A percentile compares a stretch with the other conserved stretches of the same genome.
These are phyloP conservation scores for Pomacea canaliculata DNA, from an alignment of 2,888 invertebrate species.

Conservation along the genomic window DNA sequence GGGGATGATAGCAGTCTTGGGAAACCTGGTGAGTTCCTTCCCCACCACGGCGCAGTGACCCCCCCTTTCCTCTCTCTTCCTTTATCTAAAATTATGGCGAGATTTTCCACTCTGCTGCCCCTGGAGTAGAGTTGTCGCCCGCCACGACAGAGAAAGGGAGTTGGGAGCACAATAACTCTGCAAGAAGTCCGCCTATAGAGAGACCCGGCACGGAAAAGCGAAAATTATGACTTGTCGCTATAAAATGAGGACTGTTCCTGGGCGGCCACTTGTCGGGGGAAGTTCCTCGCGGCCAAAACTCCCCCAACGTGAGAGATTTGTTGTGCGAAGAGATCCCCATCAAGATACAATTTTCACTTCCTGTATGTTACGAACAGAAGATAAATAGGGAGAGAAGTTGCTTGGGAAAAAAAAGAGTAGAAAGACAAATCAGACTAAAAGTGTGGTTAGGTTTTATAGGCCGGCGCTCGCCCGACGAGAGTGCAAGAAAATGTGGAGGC, in stretches of 20 bases:
- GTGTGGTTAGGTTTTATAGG: no score
- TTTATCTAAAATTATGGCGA: conserved; percentile 5
- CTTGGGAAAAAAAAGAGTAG: no score
- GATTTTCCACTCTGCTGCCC: conserved; percentile 8
- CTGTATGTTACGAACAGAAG: no score
- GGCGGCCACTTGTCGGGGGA: neutral
- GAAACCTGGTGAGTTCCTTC: conserved; percentile 1
- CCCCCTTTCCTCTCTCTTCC: no score
- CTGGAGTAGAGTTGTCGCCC: conserved; percentile 3
- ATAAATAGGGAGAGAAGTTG: no score
- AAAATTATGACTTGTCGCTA: neutral
- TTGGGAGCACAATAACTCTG: neutral
- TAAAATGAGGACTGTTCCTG: neutral
- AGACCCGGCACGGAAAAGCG: neutral
- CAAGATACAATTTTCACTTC: conserved; percentile 2
- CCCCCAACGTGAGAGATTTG: conserved; percentile 5
- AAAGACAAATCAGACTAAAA: no score
- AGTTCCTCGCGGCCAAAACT: neutral
- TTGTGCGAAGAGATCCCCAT: neutral
- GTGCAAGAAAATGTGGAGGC: no score
- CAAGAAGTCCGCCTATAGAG: conserved; percentile 1
- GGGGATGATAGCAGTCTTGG: neutral
- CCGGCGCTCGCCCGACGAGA: no score
- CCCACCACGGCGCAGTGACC: neutral
- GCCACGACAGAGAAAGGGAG: conserved; percentile 3